Evolutionary conservation across 2,888 invertebrate species (phyloP), one percentile per base, ranked within the genome.

Genomic region (Hydriomena furcata): DNA sequence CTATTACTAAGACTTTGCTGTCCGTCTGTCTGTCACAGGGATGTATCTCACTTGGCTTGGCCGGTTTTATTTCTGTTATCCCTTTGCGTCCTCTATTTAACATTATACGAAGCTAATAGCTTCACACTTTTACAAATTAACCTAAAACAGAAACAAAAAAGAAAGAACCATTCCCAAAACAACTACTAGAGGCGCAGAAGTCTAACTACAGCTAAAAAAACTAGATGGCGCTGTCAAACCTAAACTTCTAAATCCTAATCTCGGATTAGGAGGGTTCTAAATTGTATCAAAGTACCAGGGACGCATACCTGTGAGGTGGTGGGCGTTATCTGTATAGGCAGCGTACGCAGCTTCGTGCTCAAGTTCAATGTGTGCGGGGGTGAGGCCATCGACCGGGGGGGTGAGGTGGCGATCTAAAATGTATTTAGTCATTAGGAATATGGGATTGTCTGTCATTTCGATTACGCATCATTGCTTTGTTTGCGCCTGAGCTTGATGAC

Each of bases 251-350:
- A 72, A 71, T 75, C 76, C 78, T 76, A 76, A 77, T 76, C 76
- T 68, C 47, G 73, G 82, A 82, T 81, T 81, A 81, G 78, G 78
- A 76, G 75, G 77, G 75, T 76, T 83, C 79, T 84, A 80, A 81
- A 82, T 84, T 81, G 73, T 82, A 80, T 71, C 72, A 68, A 55
- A 63, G 62, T 84, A 87, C 86, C 72, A 86, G 84, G 84, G 63
- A 63, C 60, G 45, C 85, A 85, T 84, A 89, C 88, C 87, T 88
- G 87, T 58, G 87, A 83, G 65, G 87, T 80, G 66, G 87, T 84
- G 53, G 87, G 84, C 56, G 86, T 81, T 63, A 87, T 84, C 71
- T 88, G 87, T 70, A 87, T 79, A 53, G 87, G 87, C 75, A 87
- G 73, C 66, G 86, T 73, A 51, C 85, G 84, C 65, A 88, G 68